Conservation (phyloP, 2,888 invertebrate genomes). For the Cheilosia pagana region DNA sequence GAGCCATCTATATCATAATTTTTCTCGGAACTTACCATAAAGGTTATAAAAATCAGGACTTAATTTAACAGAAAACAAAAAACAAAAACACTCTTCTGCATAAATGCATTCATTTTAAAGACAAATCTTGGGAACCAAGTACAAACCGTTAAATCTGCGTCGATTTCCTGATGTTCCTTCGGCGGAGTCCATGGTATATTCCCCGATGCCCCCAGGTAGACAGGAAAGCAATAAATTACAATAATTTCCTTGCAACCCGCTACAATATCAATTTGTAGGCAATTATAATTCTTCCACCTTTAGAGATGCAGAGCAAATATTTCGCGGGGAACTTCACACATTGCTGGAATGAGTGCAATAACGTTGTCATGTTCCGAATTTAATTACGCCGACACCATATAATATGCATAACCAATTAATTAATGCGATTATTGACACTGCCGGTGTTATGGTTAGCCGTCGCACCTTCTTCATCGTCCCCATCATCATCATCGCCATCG, state of each 20-base stretch:
- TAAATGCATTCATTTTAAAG: too few relatives aligned
- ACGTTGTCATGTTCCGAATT: constrained; percentile 43
- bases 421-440: constrained; percentile 60
- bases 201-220: background rate
- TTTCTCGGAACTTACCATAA: too few relatives aligned
- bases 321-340: constrained; percentile 19
- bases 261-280: constrained; percentile 42
- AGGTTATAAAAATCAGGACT: too few relatives aligned
- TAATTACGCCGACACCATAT: constrained; percentile 41
- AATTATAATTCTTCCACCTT: constrained; percentile 21
- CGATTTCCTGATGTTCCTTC: background rate
- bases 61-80: too few relatives aligned
- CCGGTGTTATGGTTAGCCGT: constrained; percentile 24
- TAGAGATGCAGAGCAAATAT: constrained; percentile 34
- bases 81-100: too few relatives aligned
- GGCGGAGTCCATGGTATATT: background rate
- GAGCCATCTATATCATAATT: too few relatives aligned
- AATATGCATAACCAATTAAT: constrained; percentile 58
- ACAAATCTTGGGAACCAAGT: too few relatives aligned
- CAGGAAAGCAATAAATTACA: constrained; percentile 17
- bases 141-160: background rate
- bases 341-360: constrained; percentile 32
- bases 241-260: constrained; percentile 11
- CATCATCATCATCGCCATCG: constrained; percentile 9
- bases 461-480: constrained; percentile 27